Percentiles rank a stretch among this genome's conserved stretches.
These are phyloP conservation scores for Theretra japonica DNA, from an alignment of 2,888 invertebrate species.

Conservation along the genomic window DNA sequence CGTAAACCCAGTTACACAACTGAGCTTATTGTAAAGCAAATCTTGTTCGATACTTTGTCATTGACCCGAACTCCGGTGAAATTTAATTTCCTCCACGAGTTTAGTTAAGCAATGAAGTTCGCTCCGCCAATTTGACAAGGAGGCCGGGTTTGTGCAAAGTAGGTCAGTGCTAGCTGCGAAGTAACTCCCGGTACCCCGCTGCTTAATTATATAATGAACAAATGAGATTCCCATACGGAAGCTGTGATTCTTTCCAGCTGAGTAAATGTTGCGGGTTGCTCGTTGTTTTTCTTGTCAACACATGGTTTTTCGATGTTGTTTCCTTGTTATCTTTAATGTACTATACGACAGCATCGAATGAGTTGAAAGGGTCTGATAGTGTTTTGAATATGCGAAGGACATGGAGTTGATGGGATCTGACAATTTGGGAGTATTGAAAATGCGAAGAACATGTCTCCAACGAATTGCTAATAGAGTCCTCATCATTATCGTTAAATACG, in stretches of 20 bases:
- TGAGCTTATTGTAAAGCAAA: constrained; percentile 27
- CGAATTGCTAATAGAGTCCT: no score
- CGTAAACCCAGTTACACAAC: constrained; percentile 9
- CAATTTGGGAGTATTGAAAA: background rate
- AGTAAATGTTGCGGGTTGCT: constrained; percentile 7
- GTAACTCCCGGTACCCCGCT: constrained; percentile 19
- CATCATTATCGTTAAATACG: no score
- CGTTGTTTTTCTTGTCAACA: constrained; percentile 13
- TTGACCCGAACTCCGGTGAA: constrained; percentile 30
- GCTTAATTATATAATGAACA: constrained; percentile 27
- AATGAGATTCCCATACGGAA: constrained; percentile 25
- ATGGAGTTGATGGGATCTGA: background rate
- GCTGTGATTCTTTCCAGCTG: constrained; percentile 18
- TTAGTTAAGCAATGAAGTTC: constrained; percentile 32
- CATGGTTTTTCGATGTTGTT: background rate
- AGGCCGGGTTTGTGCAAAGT: constrained; percentile 27
- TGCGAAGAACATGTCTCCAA: no score
- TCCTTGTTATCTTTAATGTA: background rate
- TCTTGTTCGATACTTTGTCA: constrained; percentile 29
- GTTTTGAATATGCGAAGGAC: background rate
- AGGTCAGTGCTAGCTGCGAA: constrained; percentile 25
- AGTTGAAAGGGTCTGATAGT: background rate
- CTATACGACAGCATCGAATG: background rate
- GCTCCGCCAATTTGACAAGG: constrained; percentile 30
- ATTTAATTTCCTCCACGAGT: constrained; percentile 33